phyloP scores from a whole-genome alignment of 2,113 vertebrate species.

The Butorides virescens region DNA sequence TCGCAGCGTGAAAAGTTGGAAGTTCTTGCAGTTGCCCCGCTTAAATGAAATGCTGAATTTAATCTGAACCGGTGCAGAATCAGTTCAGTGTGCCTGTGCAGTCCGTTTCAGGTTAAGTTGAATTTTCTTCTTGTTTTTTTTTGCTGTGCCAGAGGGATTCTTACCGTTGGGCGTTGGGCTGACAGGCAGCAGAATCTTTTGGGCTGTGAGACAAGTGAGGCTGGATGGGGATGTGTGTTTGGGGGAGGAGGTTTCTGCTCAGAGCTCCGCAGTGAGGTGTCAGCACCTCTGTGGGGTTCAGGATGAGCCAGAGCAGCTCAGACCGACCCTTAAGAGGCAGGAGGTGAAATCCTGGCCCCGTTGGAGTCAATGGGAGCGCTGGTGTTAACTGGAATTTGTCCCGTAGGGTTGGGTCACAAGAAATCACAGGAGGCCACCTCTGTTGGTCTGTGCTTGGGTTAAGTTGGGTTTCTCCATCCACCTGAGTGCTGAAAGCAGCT shows the following conservation, averaged over 20 bases:
- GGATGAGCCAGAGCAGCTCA: not conserved
- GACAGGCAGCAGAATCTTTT: not conserved
- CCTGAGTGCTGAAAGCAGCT: not conserved
- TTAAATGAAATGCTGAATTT: not conserved
- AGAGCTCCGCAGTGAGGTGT: not conserved
- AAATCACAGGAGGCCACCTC: not conserved
- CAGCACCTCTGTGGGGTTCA: not conserved
- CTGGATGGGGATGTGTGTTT: not conserved
- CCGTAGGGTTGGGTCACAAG: rapidly evolving
- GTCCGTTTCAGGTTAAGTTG: not conserved
- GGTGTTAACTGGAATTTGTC: not conserved
- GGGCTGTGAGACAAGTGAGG: not conserved
- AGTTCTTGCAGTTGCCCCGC: not conserved
- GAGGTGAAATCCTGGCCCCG: rapidly evolving
- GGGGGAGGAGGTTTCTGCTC: not conserved
- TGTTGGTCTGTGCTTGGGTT: not conserved
- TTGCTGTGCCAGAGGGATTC: not conserved
- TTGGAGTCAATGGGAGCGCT: not conserved
- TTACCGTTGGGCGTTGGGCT: not conserved
- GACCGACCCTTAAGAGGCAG: not conserved
- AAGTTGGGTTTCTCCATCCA: not conserved
- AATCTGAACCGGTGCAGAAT: rapidly evolving
- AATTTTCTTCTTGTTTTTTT: not conserved
- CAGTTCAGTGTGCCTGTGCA: not conserved
- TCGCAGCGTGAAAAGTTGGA: rapidly evolving